Evolutionary conservation across 1,140 invertebrate genomes (phyloP).

Genomic region (Monomorium pharaonis): DNA sequence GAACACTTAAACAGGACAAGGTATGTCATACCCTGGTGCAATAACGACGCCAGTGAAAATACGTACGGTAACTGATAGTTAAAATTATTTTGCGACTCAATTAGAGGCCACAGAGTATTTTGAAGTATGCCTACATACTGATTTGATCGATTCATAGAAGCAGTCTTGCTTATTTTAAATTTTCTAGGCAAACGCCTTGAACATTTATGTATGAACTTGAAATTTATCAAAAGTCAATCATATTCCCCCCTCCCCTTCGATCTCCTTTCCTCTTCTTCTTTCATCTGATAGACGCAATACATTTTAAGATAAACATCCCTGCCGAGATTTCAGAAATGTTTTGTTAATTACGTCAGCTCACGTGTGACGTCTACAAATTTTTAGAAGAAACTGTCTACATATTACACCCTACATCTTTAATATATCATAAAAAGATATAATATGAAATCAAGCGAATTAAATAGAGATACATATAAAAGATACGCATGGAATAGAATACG

Average conservation of each 20-base stretch:
- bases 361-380: background rate
- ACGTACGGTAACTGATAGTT: too few relatives aligned
- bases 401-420: background rate
- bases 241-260: too few relatives aligned
- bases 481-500: background rate
- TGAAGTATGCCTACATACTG: background rate
- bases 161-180: background rate
- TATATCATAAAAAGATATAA: background rate
- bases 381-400: background rate
- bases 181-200: background rate
- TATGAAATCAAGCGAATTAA: background rate
- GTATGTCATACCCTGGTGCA: too few relatives aligned
- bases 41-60: too few relatives aligned
- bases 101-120: background rate
- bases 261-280: background rate
- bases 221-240: constrained; percentile 5
- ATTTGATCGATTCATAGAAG: background rate
- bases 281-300: too few relatives aligned
- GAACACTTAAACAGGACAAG: too few relatives aligned
- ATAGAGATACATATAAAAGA: background rate
- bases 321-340: background rate
- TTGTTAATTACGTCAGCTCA: background rate
- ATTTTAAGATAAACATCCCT: background rate
- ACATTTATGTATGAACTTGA: constrained; percentile 27
- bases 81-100: background rate